Percentiles rank a stretch among this genome's conserved stretches.
phyloP scores from a whole-genome alignment of 2,797 vertebrate species.

The Allobates femoralis region DNA sequence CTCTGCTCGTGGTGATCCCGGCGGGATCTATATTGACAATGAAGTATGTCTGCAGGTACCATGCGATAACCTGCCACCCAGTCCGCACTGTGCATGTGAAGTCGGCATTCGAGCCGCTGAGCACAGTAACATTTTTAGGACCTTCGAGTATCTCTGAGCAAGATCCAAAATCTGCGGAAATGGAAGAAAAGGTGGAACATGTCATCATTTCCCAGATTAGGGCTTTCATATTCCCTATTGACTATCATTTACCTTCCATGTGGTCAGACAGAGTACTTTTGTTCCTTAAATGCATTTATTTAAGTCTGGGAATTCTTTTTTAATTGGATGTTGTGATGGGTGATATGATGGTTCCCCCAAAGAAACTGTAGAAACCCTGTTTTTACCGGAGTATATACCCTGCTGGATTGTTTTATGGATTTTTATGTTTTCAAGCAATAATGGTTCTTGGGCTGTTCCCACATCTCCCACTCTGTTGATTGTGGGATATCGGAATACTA shows the following conservation, averaged over 20 bases:
- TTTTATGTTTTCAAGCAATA: too few species aligned
- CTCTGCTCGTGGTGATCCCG: conserved; percentile 64
- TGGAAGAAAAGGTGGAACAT: background rate
- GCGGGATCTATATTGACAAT: conserved; percentile 67
- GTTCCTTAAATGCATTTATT: too few species aligned
- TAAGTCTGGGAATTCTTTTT: too few species aligned
- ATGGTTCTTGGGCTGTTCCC: too few species aligned
- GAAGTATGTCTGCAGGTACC: conserved; percentile 69
- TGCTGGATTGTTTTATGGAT: too few species aligned
- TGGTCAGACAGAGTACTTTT: background rate
- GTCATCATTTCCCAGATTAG: too few species aligned
- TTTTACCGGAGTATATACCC: too few species aligned
- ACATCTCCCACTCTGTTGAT: too few species aligned
- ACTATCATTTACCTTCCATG: background rate
- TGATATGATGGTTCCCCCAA: too few species aligned
- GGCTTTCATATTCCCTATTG: background rate
- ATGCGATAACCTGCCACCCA: conserved; percentile 75
- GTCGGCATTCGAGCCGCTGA: conserved; percentile 70
- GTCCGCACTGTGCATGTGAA: conserved; percentile 76
- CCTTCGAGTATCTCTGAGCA: conserved; percentile 69
- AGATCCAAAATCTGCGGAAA: conserved; percentile 66
- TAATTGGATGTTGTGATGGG: too few species aligned
- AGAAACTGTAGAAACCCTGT: too few species aligned
- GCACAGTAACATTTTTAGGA: conserved; percentile 71
- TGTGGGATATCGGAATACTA: too few species aligned